Percentiles rank a stretch among this genome's conserved stretches.
These are phyloP conservation scores for Philereme transversata DNA, from an alignment of 2,888 invertebrate species.

Conservation along the genomic window DNA sequence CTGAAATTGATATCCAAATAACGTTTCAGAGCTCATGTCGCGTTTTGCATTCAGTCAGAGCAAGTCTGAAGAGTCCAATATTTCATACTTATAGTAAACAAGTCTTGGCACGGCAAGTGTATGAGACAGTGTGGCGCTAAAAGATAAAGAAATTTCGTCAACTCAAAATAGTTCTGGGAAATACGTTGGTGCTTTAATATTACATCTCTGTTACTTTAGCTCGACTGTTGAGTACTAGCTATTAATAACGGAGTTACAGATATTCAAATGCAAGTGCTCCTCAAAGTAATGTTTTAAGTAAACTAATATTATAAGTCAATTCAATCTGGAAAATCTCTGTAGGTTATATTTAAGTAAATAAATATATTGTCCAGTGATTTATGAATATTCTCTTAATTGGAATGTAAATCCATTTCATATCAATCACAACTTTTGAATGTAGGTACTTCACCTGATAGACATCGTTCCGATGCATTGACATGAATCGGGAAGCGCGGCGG, in stretches of 20 bases:
- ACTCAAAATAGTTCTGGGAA: slow-evolving; percentile 31
- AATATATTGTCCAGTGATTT: no score
- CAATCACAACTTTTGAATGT: no score
- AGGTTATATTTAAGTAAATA: no score
- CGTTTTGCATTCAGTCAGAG: slow-evolving; percentile 36
- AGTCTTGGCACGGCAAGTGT: slow-evolving; percentile 39
- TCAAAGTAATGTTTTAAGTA: no score
- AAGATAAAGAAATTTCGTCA: slow-evolving; percentile 56
- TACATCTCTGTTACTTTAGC: background rate
- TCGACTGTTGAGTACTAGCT: background rate
- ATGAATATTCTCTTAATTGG: no score
- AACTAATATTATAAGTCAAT: no score
- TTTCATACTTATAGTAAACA: slow-evolving; percentile 67
- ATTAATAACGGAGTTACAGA: background rate
- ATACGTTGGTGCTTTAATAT: slow-evolving; percentile 1
- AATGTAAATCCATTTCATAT: no score
- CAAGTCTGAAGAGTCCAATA: slow-evolving; percentile 50
- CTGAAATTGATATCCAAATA: slow-evolving; percentile 5
- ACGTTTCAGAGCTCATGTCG: slow-evolving; percentile 26
- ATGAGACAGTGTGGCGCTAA: slow-evolving; percentile 55
- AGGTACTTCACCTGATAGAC: slow-evolving; percentile 1
- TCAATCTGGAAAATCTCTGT: no score
- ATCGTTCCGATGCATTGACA: slow-evolving; percentile 14
- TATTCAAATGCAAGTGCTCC: background rate
- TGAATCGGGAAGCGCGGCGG: slow-evolving; percentile 32